Conservation (phyloP, 2,888 invertebrate genomes). For the Eupithecia subumbrata region DNA sequence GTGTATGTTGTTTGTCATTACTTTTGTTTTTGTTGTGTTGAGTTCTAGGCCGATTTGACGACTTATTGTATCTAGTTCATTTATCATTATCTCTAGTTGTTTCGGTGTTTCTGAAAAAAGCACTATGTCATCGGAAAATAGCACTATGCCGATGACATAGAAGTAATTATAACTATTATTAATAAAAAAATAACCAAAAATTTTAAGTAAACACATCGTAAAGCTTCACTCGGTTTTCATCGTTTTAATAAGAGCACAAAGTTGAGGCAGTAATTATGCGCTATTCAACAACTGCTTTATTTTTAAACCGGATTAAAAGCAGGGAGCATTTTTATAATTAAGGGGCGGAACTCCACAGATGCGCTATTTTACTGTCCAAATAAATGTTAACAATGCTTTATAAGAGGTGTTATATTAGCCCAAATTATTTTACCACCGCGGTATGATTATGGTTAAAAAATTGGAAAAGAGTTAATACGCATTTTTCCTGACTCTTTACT, state of each 20-base stretch:
- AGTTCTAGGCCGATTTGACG: too few relatives aligned
- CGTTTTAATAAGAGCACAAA: constrained; percentile 4
- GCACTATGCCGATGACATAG: too few relatives aligned
- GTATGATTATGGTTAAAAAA: neutral
- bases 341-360: constrained; percentile 6
- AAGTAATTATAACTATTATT: too few relatives aligned
- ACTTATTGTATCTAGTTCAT: too few relatives aligned
- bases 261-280: constrained; percentile 21
- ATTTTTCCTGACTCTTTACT: too few relatives aligned
- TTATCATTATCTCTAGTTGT: too few relatives aligned
- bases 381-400: neutral
- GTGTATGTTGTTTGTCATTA: too few relatives aligned
- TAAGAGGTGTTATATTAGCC: neutral
- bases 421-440: neutral
- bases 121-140: too few relatives aligned
- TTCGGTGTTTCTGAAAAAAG: too few relatives aligned
- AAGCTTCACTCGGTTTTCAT: constrained; percentile 9
- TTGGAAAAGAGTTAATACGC: neutral
- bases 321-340: constrained; percentile 7
- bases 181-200: neutral
- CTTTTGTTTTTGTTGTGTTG: too few relatives aligned
- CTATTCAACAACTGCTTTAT: constrained; percentile 22
- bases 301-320: constrained; percentile 21
- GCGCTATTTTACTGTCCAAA: neutral
- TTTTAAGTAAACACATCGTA: neutral